Evolutionary conservation across 2,888 invertebrate genomes (phyloP).

Genomic region (Synanthedon vespiformis): DNA sequence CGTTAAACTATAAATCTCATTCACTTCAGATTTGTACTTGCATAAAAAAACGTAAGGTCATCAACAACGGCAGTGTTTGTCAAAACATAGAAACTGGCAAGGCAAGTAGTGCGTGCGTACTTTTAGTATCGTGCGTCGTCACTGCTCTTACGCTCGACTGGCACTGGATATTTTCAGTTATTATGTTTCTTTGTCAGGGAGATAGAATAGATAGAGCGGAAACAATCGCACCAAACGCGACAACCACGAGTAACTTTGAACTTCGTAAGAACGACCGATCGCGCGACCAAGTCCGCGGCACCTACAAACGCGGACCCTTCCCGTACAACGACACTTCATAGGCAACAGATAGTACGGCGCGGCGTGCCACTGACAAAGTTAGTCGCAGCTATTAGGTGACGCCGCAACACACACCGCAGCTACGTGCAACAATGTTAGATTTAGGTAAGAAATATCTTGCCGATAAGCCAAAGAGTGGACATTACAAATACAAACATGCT

Average conservation of each 20-base stretch:
- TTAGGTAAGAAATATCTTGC: conserved; percentile 24
- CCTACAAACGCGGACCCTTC: conserved; percentile 20
- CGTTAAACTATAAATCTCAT: conserved; percentile 67
- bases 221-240: conserved; percentile 23
- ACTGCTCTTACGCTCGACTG: conserved; percentile 19
- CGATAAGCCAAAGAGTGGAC: conserved; percentile 36
- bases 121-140: conserved; percentile 34
- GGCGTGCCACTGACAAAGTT: conserved; percentile 45
- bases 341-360: conserved; percentile 9
- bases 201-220: conserved; percentile 62
- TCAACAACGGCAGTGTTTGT: conserved; percentile 58
- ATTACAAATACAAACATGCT: conserved; percentile 50
- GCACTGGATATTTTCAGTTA: conserved; percentile 10
- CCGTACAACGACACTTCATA: conserved; percentile 12
- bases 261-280: conserved; percentile 34
- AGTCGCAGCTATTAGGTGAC: conserved; percentile 57
- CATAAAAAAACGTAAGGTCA: conserved; percentile 60
- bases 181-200: conserved; percentile 63
- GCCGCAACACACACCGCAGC: conserved; percentile 27
- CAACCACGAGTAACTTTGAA: conserved; percentile 42
- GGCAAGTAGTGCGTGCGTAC: conserved; percentile 65
- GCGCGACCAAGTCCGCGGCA: conserved; percentile 15
- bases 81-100: conserved; percentile 69
- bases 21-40: conserved; percentile 70
- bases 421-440: conserved; percentile 50